Conservation (phyloP, 2,888 invertebrate genomes). For the Temnothorax rugatulus region DNA sequence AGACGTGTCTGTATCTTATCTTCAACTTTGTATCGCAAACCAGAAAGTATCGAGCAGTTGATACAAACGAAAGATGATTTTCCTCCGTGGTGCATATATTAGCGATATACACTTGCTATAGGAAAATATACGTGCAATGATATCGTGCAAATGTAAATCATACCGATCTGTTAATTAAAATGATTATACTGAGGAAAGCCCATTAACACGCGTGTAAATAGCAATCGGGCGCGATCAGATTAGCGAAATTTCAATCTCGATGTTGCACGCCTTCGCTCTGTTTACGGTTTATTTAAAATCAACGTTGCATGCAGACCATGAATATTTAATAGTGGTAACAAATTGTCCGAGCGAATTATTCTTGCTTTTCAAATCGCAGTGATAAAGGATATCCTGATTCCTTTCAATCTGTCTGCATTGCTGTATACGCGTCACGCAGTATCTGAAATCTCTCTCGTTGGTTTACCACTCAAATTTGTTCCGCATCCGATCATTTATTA, state of each 20-base stretch:
- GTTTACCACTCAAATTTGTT: constrained; percentile 26
- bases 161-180: constrained; percentile 43
- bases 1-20: constrained; percentile 1
- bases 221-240: constrained; percentile 39
- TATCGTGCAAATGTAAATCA: constrained; percentile 21
- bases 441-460: constrained; percentile 33
- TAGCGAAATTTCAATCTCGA: constrained; percentile 41
- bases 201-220: constrained; percentile 39
- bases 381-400: not conserved
- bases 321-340: constrained; percentile 12
- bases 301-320: constrained; percentile 26
- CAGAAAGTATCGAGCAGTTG: not conserved
- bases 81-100: not conserved
- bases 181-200: constrained; percentile 40
- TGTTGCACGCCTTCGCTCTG: constrained; percentile 14
- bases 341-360: constrained; percentile 8
- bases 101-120: not conserved
- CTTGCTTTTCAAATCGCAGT: not conserved
- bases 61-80: not conserved
- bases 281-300: constrained; percentile 32
- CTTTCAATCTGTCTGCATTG: not conserved
- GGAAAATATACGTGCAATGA: not conserved
- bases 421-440: not conserved
- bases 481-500: constrained; percentile 31
- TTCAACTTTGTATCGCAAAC: not conserved